phyloP scores from a whole-genome alignment of 2,797 vertebrate genomes.

The Dermochelys coriacea region DNA sequence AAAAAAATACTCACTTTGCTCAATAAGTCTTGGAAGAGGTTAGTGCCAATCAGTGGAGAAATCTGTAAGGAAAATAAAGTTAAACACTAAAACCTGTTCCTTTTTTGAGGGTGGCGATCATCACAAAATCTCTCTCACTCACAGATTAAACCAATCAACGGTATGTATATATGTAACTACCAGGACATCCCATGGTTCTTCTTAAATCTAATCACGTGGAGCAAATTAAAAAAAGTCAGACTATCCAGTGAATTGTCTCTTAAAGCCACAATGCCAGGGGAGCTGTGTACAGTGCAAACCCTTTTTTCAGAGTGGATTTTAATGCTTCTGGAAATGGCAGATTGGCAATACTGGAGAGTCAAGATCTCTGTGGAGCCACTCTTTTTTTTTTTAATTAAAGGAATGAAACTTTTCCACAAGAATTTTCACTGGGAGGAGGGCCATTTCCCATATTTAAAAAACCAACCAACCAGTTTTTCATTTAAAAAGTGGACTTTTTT shows the following conservation, averaged over 20 bases:
- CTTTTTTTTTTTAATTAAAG: no score
- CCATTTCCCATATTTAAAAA: no score
- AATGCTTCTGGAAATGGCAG: background rate
- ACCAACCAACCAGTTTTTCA: no score
- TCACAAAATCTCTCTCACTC: background rate
- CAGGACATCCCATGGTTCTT: background rate
- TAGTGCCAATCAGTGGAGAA: background rate
- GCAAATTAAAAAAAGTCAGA: background rate
- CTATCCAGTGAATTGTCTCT: background rate
- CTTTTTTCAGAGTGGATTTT: background rate
- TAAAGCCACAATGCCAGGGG: background rate
- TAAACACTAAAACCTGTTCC: background rate
- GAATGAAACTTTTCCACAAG: no score
- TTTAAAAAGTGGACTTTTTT: no score
- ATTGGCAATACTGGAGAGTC: background rate
- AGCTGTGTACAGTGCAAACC: background rate
- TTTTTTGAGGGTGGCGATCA: fast-evolving
- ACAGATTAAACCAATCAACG: background rate
- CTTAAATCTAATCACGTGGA: background rate
- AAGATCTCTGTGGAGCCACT: background rate
- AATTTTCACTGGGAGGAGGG: no score
- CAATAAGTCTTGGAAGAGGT: background rate
- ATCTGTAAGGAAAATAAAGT: background rate
- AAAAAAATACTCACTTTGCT: background rate
- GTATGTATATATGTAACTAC: background rate